Evolutionary conservation across 2,113 vertebrate genomes (phyloP).

Genomic region (Barnardius zonarius): DNA sequence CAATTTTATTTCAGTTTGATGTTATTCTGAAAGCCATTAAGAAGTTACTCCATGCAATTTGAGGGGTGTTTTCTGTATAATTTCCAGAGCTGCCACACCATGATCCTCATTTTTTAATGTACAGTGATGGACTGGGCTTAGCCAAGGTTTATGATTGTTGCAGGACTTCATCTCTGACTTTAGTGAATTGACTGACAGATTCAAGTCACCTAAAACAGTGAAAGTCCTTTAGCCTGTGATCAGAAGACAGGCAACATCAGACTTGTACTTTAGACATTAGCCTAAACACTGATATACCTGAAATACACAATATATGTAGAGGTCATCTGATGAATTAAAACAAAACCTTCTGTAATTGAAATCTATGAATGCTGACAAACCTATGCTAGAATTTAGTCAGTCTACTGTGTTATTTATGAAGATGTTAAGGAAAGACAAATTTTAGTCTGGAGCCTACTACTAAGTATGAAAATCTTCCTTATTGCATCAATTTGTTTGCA

Average conservation of each 20-base stretch:
- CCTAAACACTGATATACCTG: neutral
- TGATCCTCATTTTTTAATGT: neutral
- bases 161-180: neutral
- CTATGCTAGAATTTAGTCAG: neutral
- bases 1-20: neutral
- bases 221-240: neutral
- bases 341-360: neutral
- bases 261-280: neutral
- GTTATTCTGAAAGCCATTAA: neutral
- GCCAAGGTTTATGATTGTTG: neutral
- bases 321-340: neutral
- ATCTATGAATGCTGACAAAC: neutral
- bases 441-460: neutral
- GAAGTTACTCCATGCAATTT: neutral
- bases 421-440: neutral
- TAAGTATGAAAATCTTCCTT: neutral
- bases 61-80: neutral
- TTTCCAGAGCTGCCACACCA: neutral
- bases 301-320: neutral
- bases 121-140: neutral
- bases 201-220: neutral
- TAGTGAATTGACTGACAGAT: neutral
- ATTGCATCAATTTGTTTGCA: neutral
- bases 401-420: neutral
- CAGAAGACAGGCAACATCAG: neutral